Evolutionary conservation across 2,113 vertebrate genomes (phyloP).

Genomic region (Drymodes brunneopygia): DNA sequence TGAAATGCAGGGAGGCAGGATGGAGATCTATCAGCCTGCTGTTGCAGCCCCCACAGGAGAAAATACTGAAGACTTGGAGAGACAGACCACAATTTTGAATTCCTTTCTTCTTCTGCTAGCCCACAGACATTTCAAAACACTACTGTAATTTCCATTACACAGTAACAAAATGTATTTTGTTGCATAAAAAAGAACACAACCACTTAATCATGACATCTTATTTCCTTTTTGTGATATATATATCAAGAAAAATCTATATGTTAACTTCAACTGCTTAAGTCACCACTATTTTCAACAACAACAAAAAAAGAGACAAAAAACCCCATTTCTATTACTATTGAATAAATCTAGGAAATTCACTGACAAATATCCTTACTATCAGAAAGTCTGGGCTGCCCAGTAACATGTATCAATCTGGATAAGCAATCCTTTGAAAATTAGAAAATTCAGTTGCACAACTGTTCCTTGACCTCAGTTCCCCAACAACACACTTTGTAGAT

Average conservation of each 20-base stretch:
- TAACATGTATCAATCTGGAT: accelerated
- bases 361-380: neutral
- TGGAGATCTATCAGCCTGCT: neutral
- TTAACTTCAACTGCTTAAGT: neutral
- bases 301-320: neutral
- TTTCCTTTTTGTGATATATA: neutral
- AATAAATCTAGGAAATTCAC: neutral
- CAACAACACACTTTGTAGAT: neutral
- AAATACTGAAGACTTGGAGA: neutral
- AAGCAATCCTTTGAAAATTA: neutral
- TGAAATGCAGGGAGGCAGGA: neutral
- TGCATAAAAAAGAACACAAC: neutral
- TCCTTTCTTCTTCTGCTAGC: neutral
- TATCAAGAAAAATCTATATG: neutral
- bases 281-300: neutral
- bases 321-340: neutral
- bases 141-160: neutral
- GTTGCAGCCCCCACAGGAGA: neutral
- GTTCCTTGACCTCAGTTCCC: neutral
- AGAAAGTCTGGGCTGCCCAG: neutral
- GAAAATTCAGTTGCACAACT: neutral
- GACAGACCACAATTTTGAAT: neutral
- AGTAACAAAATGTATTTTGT: neutral
- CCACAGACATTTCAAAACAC: neutral
- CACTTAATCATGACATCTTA: neutral